A percentile compares a stretch with the other conserved stretches of the same genome.
Conservation (phyloP, 2,888 invertebrate species). For the Frankliniella fusca region DNA sequence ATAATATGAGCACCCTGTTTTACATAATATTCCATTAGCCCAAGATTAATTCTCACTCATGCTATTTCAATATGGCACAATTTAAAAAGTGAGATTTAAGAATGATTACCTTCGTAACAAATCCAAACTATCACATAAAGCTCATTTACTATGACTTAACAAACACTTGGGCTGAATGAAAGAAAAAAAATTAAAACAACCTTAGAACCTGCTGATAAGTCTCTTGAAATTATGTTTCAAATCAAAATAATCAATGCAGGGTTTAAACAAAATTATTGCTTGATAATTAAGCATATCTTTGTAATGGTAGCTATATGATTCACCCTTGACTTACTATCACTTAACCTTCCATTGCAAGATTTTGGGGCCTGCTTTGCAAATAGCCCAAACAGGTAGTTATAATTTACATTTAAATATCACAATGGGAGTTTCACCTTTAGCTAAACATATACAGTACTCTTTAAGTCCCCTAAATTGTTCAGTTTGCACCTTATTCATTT, state of each 20-base stretch:
- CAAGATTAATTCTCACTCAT: neutral
- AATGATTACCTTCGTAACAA: neutral
- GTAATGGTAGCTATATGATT: neutral
- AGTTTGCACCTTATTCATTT: neutral
- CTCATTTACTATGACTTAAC: conserved; percentile 10
- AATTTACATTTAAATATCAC: conserved; percentile 18
- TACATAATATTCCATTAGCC: neutral
- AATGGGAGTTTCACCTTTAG: neutral
- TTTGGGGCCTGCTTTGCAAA: neutral
- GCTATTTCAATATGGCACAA: conserved; percentile 20
- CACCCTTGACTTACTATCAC: neutral
- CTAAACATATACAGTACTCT: neutral
- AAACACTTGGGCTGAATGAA: conserved; percentile 1
- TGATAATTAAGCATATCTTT: neutral
- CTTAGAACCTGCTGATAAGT: too few species aligned
- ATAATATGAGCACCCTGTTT: conserved; percentile 4
- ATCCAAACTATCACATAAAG: conserved; percentile 20
- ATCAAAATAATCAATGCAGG: neutral
- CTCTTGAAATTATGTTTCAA: neutral
- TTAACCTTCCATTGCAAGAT: conserved; percentile 1
- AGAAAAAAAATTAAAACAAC: neutral
- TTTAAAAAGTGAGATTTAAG: neutral
- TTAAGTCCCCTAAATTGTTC: neutral
- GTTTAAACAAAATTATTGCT: neutral
- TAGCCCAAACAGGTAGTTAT: neutral